These are phyloP conservation scores for Pandion haliaetus DNA, from an alignment of 2,113 vertebrate genomes.

Conservation along the genomic window DNA sequence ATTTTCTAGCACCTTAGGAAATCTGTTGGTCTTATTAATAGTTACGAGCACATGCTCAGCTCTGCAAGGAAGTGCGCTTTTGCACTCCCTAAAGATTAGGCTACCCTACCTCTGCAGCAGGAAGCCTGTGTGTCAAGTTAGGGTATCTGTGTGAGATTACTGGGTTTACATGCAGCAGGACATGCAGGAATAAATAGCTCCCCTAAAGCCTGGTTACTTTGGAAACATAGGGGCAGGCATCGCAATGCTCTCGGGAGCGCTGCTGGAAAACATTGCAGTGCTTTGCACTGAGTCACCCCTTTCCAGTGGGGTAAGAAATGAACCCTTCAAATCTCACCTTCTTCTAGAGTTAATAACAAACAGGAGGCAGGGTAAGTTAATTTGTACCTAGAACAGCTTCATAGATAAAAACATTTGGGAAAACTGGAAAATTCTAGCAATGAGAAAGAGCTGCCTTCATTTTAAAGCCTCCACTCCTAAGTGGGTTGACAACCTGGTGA, in stretches of 20 bases:
- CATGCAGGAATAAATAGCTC: rapidly evolving
- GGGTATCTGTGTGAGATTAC: neutral
- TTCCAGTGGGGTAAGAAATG: neutral
- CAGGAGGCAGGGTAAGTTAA: neutral
- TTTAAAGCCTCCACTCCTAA: neutral
- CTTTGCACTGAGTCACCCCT: neutral
- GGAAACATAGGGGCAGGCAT: neutral
- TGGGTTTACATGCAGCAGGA: neutral
- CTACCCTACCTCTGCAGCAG: neutral
- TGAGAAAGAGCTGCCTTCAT: neutral
- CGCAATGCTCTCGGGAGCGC: rapidly evolving
- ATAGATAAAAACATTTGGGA: neutral
- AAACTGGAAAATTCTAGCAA: neutral
- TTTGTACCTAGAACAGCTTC: neutral
- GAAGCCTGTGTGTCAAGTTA: neutral
- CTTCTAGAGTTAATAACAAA: neutral
- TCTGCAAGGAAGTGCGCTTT: rapidly evolving
- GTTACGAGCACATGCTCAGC: rapidly evolving
- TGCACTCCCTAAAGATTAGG: neutral
- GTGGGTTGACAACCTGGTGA: neutral
- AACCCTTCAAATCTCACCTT: neutral
- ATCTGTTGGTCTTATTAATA: neutral
- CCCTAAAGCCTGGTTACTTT: neutral
- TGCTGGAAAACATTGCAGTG: neutral
- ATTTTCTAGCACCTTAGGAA: neutral